Conservation (phyloP, 2,797 vertebrate genomes). For the Enteromius paludinosus region DNA sequence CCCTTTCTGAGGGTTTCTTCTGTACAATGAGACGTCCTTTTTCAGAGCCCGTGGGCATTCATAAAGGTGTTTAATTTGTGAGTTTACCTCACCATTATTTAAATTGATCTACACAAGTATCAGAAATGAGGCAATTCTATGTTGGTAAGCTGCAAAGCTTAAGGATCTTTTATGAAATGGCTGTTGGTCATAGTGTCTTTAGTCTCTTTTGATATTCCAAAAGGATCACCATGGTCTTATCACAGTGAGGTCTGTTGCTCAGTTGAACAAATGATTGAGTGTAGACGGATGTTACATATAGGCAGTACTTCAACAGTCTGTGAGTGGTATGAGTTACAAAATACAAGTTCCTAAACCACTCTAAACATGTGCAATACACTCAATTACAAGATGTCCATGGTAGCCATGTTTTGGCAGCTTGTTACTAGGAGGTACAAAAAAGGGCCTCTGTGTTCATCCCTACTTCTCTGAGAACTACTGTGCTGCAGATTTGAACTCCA, state of each 20-base stretch:
- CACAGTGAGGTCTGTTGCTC: constrained; percentile 77
- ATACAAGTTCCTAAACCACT: neutral
- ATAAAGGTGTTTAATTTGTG: constrained; percentile 85
- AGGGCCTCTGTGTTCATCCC: neutral
- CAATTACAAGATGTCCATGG: neutral
- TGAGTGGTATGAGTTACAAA: neutral
- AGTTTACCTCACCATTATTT: constrained; percentile 86
- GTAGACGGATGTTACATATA: constrained; percentile 56
- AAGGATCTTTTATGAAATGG: constrained; percentile 77
- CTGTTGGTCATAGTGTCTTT: constrained; percentile 74
- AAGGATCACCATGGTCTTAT: constrained; percentile 71
- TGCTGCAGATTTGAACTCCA: too few species aligned
- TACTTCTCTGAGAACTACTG: neutral
- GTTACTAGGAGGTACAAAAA: neutral
- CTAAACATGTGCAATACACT: neutral
- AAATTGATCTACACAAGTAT: constrained; percentile 80
- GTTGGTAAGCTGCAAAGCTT: constrained; percentile 71
- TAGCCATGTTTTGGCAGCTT: neutral
- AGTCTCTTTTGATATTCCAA: constrained; percentile 77
- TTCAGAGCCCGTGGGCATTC: constrained; percentile 75
- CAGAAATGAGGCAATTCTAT: constrained; percentile 72
- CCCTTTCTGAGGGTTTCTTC: constrained; percentile 76
- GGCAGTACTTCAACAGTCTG: neutral
- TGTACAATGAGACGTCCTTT: constrained; percentile 75
- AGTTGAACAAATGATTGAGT: constrained; percentile 66